Evolutionary conservation across 2,113 vertebrate species (phyloP).

Genomic region (Hiodon alosoides): DNA sequence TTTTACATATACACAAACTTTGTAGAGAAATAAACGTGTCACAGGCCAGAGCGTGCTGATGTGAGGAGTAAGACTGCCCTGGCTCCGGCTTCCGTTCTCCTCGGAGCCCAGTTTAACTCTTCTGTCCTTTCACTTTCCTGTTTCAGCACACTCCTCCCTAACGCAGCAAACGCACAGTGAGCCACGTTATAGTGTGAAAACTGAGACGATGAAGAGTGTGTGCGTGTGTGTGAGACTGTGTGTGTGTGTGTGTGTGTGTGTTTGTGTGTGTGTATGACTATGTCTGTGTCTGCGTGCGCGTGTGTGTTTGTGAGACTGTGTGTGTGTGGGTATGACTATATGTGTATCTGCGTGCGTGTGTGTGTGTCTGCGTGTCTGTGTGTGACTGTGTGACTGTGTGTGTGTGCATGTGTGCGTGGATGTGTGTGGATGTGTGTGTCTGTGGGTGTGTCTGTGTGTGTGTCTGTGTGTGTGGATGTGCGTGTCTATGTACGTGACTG

Average conservation of each 20-base stretch:
- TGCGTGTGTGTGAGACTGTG: neutral
- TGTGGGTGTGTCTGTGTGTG: too few species aligned
- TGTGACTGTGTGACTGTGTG: conserved; percentile 42
- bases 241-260: too few species aligned
- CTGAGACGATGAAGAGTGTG: neutral
- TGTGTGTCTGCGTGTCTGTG: too few species aligned
- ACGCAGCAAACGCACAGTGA: neutral
- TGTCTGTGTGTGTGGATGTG: too few species aligned
- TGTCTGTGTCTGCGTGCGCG: too few species aligned
- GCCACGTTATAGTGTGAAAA: too few species aligned
- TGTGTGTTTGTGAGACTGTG: too few species aligned
- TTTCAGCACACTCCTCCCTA: neutral
- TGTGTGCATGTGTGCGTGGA: conserved; percentile 44
- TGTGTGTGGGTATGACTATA: conserved; percentile 30
- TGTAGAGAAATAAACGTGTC: conserved; percentile 99
- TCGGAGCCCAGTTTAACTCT: conserved; percentile 31
- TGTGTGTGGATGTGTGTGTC: too few species aligned
- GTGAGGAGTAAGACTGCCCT: conserved; percentile 65
- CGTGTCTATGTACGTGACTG: conserved; percentile 38
- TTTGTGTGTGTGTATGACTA: too few species aligned
- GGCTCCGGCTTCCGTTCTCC: conserved; percentile 65
- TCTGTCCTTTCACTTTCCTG: conserved; percentile 38
- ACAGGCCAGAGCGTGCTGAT: conserved; percentile 98
- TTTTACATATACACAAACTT: conserved; percentile 99
- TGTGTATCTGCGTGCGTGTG: too few species aligned